phyloP scores from a whole-genome alignment of 2,888 invertebrate species.

The Amblyjoppa proteus region DNA sequence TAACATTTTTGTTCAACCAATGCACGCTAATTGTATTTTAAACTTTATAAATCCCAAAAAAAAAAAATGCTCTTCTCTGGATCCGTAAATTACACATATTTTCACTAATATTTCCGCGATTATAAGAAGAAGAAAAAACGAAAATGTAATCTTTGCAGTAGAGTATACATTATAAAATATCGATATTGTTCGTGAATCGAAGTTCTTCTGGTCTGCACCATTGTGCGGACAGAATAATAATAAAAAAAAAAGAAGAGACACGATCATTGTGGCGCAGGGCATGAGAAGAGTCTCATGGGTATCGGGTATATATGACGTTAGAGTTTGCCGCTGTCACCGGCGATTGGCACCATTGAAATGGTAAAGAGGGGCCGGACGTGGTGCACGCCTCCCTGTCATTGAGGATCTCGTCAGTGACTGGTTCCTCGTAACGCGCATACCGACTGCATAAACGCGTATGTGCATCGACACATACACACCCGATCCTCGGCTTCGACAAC shows the following conservation, averaged over 20 bases:
- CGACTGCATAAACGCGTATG: slow-evolving; percentile 36
- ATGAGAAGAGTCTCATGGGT: slow-evolving; percentile 81
- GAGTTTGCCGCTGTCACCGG: slow-evolving; percentile 78
- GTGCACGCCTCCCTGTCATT: slow-evolving; percentile 79
- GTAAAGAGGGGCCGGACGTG: slow-evolving; percentile 79
- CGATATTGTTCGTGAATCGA: slow-evolving; percentile 22
- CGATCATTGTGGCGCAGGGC: slow-evolving; percentile 6
- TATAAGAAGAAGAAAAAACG: not conserved
- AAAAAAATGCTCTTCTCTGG: too few species aligned
- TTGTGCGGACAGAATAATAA: slow-evolving; percentile 32
- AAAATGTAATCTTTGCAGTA: not conserved
- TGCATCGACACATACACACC: not conserved
- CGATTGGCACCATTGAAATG: slow-evolving; percentile 82
- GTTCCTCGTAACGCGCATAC: slow-evolving; percentile 57
- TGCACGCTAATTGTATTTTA: too few species aligned
- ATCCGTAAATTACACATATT: not conserved
- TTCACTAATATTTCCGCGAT: not conserved
- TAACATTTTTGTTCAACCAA: not conserved
- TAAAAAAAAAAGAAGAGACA: slow-evolving; percentile 35
- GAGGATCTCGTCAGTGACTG: slow-evolving; percentile 69
- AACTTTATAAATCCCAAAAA: too few species aligned
- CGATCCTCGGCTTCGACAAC: slow-evolving; percentile 40
- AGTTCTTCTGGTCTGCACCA: not conserved
- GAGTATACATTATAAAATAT: slow-evolving; percentile 7
- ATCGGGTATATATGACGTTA: slow-evolving; percentile 78